A percentile compares a stretch with the other conserved stretches of the same genome.
phyloP scores from a whole-genome alignment of 2,888 invertebrate species.

The Nomada fabriciana region DNA sequence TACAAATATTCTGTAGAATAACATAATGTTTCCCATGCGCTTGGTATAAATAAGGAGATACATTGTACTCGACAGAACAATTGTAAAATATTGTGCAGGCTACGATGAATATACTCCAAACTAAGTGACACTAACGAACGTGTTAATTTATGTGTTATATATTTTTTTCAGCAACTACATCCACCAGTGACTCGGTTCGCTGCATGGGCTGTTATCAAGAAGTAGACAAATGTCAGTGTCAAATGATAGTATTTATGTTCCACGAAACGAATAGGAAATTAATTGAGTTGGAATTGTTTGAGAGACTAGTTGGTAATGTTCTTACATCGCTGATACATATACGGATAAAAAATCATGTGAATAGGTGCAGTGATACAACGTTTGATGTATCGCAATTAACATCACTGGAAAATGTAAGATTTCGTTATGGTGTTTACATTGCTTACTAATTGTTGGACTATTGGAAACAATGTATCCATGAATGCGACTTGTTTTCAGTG shows the following conservation, averaged over 20 bases:
- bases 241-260: conserved; percentile 89
- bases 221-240: conserved; percentile 87
- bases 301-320: conserved; percentile 93
- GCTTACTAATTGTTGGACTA: neutral
- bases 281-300: conserved; percentile 91
- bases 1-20: no score
- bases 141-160: conserved; percentile 3
- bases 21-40: no score
- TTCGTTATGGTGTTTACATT: conserved; percentile 10
- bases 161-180: conserved; percentile 80
- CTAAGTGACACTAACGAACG: neutral
- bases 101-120: no score
- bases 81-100: no score
- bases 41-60: no score
- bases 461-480: no score
- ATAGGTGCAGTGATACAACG: conserved; percentile 93
- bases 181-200: conserved; percentile 86
- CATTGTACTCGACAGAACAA: no score
- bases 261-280: conserved; percentile 91
- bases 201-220: conserved; percentile 91
- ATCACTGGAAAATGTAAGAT: conserved; percentile 89
- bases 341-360: conserved; percentile 93
- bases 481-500: conserved; percentile 86
- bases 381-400: conserved; percentile 93
- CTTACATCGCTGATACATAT: conserved; percentile 93